A percentile compares a stretch with the other conserved stretches of the same genome.
These are phyloP conservation scores for Antheraea pernyi DNA, from an alignment of 1,140 invertebrate species.

Conservation along the genomic window DNA sequence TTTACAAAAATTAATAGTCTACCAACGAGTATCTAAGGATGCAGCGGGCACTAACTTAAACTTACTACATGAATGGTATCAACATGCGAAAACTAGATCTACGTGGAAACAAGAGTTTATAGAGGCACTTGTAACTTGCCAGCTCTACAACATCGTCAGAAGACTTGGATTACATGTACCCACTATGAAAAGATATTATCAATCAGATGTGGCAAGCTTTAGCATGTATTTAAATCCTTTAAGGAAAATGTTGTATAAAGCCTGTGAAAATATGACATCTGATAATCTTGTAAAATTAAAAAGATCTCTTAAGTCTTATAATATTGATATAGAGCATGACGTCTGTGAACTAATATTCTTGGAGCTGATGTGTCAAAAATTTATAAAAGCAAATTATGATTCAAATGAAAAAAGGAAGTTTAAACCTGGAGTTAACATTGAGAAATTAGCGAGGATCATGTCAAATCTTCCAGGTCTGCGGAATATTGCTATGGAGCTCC, in stretches of 20 bases:
- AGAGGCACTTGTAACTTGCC: conserved; percentile 60
- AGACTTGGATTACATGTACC: conserved; percentile 59
- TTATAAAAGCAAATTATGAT: conserved; percentile 47
- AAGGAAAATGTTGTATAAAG: conserved; percentile 57
- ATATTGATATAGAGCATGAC: conserved; percentile 55
- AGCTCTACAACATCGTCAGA: conserved; percentile 52
- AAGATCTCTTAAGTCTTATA: conserved; percentile 49
- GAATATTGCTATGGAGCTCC: conserved; percentile 40
- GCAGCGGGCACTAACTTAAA: conserved; percentile 44
- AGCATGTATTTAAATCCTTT: conserved; percentile 56
- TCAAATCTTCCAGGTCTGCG: conserved; percentile 45
- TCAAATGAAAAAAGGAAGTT: conserved; percentile 29
- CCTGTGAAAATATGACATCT: conserved; percentile 57
- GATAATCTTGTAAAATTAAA: conserved; percentile 53
- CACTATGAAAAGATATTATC: conserved; percentile 46
- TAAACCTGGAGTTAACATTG: conserved; percentile 35
- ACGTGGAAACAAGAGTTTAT: conserved; percentile 67
- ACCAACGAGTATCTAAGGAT: conserved; percentile 54
- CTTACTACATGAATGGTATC: conserved; percentile 61
- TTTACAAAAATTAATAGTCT: conserved; percentile 54
- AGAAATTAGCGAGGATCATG: conserved; percentile 50
- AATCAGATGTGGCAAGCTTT: conserved; percentile 39
- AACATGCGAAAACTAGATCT: conserved; percentile 40
- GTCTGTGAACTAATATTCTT: conserved; percentile 61
- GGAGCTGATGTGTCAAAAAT: conserved; percentile 59